Evolutionary conservation across 2,113 vertebrate species (phyloP).

Genomic region (Poeciliopsis prolifica): DNA sequence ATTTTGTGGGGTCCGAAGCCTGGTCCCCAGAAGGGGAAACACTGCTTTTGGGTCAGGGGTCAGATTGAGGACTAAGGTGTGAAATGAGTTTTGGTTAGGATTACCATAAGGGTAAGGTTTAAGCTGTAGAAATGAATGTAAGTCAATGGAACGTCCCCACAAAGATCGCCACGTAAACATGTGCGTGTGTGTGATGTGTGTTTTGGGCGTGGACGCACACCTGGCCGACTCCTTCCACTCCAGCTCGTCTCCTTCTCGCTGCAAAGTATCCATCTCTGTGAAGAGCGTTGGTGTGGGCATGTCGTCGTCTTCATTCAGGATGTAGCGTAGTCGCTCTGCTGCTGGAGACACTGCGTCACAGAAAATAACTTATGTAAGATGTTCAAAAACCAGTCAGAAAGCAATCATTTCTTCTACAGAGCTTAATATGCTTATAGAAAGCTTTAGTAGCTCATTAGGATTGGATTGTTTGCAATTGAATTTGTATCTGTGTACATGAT

Average conservation of each 20-base stretch:
- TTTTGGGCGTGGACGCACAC: conserved; percentile 67
- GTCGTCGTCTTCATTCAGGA: conserved; percentile 92
- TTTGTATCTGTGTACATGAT: not conserved
- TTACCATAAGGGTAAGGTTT: too few species aligned
- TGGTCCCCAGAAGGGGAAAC: too few species aligned
- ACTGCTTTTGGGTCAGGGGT: too few species aligned
- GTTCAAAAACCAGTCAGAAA: not conserved
- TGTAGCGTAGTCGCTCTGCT: conserved; percentile 91
- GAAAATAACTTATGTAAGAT: not conserved
- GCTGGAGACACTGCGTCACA: conserved; percentile 88
- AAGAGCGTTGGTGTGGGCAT: conserved; percentile 91
- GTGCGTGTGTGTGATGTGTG: too few species aligned
- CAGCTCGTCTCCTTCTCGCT: conserved; percentile 92
- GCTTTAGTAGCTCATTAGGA: not conserved
- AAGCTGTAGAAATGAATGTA: too few species aligned
- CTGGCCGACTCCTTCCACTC: conserved; percentile 98
- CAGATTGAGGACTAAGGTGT: too few species aligned
- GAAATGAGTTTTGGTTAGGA: too few species aligned
- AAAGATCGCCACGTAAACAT: too few species aligned
- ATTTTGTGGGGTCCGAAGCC: too few species aligned
- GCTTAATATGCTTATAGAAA: not conserved
- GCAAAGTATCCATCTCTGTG: conserved; percentile 98
- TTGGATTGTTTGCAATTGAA: not conserved
- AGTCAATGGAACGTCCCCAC: too few species aligned
- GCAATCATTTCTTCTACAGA: too few species aligned